Conservation (phyloP, 2,113 vertebrate genomes). For the Pyrgilauda ruficollis region DNA sequence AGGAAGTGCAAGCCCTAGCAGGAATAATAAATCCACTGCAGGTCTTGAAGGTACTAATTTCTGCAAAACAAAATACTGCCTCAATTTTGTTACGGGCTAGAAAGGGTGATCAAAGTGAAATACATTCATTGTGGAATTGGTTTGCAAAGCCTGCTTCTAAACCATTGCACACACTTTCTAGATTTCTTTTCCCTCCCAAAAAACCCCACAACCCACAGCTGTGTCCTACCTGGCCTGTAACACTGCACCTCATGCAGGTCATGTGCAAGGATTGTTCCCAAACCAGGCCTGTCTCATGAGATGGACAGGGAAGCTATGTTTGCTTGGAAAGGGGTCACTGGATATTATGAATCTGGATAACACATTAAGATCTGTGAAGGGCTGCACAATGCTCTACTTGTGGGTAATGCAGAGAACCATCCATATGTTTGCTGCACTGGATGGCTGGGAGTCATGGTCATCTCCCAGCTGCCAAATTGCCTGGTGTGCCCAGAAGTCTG, state of each 20-base stretch:
- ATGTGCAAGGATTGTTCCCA: not conserved
- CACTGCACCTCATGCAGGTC: not conserved
- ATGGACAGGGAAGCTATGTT: not conserved
- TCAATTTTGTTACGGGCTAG: constrained; percentile 50
- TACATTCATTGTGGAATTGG: constrained; percentile 55
- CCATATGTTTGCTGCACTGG: not conserved
- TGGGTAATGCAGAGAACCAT: not conserved
- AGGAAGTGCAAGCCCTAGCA: constrained; percentile 61
- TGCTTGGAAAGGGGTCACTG: not conserved
- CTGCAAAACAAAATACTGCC: constrained; percentile 61
- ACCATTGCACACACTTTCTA: not conserved
- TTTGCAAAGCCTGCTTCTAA: constrained; percentile 42
- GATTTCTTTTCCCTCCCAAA: not conserved
- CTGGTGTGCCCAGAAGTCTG: not conserved
- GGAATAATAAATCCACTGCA: constrained; percentile 69
- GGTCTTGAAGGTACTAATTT: constrained; percentile 67
- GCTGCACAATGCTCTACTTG: not conserved
- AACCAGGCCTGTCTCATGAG: not conserved
- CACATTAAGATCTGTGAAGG: fast-evolving
- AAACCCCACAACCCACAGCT: not conserved
- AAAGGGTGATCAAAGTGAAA: constrained; percentile 60
- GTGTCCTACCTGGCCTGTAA: not conserved
- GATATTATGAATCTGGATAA: not conserved
- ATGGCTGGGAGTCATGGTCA: not conserved
- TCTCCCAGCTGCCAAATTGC: not conserved